Percentiles rank a stretch among this genome's conserved stretches.
These are phyloP conservation scores for Euura saliciscinereae DNA, from an alignment of 1,140 invertebrate species.

Conservation along the genomic window DNA sequence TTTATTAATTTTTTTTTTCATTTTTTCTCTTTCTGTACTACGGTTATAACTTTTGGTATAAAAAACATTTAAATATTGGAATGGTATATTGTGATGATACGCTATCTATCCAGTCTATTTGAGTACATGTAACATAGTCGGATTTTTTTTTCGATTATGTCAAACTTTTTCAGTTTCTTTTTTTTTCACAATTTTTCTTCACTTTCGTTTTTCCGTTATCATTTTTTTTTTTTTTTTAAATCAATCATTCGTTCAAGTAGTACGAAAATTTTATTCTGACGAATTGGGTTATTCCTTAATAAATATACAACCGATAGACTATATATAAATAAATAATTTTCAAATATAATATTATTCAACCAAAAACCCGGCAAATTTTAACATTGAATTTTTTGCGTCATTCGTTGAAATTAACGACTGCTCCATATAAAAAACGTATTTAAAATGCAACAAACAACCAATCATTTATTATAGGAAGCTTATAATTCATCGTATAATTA, in stretches of 20 bases:
- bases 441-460: too few species aligned
- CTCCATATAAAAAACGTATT: too few species aligned
- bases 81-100: conserved; percentile 37
- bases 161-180: neutral
- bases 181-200: neutral
- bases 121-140: neutral
- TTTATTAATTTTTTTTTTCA: neutral
- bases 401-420: too few species aligned
- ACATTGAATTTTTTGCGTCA: too few species aligned
- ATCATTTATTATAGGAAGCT: too few species aligned
- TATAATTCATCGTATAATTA: too few species aligned
- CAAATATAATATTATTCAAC: conserved; percentile 13
- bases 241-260: neutral
- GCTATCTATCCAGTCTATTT: conserved; percentile 38
- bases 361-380: neutral
- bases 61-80: conserved; percentile 54
- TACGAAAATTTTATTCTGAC: too few species aligned
- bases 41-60: conserved; percentile 41
- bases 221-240: too few species aligned
- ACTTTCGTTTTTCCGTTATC: conserved; percentile 1
- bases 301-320: conserved; percentile 56
- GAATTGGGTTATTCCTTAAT: conserved; percentile 48
- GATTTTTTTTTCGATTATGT: conserved; percentile 13
- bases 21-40: neutral
- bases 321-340: conserved; percentile 55